phyloP scores from a whole-genome alignment of 2,888 invertebrate genomes.

The Stratiomys singularior region DNA sequence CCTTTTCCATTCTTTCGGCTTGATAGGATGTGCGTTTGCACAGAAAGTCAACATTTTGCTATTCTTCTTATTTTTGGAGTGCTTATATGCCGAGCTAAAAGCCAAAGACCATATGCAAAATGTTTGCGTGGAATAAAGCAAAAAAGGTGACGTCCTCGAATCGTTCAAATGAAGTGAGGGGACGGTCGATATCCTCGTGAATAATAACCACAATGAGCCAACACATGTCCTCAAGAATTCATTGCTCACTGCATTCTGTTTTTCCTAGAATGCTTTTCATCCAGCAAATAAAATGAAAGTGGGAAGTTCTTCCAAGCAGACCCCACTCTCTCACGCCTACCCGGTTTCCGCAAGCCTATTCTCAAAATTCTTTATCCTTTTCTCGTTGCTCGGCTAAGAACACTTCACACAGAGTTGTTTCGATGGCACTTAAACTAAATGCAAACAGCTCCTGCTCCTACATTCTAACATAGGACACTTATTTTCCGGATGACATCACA shows the following conservation, averaged over 20 bases:
- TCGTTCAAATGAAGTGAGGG: background rate
- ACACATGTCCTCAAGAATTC: conserved; percentile 27
- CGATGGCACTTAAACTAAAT: conserved; percentile 41
- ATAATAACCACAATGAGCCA: conserved; percentile 29
- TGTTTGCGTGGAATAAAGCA: background rate
- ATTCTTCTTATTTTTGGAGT: conserved; percentile 21
- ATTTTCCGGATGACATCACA: conserved; percentile 5
- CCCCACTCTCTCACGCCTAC: background rate
- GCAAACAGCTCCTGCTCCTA: conserved; percentile 24
- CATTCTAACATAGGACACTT: conserved; percentile 18
- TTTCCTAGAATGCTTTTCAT: background rate
- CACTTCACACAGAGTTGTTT: conserved; percentile 21
- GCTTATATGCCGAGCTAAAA: background rate
- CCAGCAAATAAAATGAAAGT: conserved; percentile 9
- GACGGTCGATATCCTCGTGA: background rate
- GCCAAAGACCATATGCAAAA: background rate
- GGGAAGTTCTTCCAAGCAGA: background rate
- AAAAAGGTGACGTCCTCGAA: background rate
- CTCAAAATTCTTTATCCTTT: background rate
- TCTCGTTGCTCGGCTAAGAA: conserved; percentile 16
- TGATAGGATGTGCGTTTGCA: background rate
- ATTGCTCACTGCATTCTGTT: conserved; percentile 38
- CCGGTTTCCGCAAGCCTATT: background rate
- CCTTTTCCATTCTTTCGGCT: background rate
- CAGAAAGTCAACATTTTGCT: conserved; percentile 31